phyloP scores from a whole-genome alignment of 2,888 invertebrate species.

The Limnephilus auricula region DNA sequence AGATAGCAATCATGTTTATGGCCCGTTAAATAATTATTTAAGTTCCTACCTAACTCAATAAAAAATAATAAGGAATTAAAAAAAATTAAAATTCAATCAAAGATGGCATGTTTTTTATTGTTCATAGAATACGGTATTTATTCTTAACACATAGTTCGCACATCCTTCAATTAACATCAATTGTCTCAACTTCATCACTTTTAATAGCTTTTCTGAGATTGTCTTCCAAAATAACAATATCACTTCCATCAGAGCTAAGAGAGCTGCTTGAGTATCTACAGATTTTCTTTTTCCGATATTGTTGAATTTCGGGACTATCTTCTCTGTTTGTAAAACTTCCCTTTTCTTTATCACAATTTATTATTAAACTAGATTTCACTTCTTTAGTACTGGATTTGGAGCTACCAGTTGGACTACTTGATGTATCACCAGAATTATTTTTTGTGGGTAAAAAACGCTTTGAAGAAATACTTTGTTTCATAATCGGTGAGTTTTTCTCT shows the following conservation, averaged over 20 bases:
- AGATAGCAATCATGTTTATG: not conserved
- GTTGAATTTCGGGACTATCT: not conserved
- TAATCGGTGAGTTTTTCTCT: not conserved
- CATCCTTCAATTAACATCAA: not conserved
- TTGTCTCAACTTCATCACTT: not conserved
- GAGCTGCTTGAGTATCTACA: not conserved
- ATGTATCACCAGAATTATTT: not conserved
- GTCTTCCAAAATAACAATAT: not conserved
- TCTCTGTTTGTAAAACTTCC: not conserved
- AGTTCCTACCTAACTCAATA: not conserved
- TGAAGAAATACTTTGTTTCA: not conserved
- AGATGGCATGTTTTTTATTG: not conserved
- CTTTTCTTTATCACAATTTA: not conserved
- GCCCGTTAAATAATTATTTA: not conserved
- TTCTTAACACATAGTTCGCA: not conserved
- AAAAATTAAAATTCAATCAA: not conserved
- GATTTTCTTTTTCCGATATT: not conserved
- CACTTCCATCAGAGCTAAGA: not conserved
- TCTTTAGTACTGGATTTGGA: not conserved
- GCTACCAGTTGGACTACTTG: not conserved
- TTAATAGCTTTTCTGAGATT: not conserved
- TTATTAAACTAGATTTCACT: conserved; percentile 13
- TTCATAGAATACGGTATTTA: not conserved
- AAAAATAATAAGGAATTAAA: not conserved
- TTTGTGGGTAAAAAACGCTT: not conserved